Evolutionary conservation across 1,140 invertebrate species (phyloP).

Genomic region (Nautilus pompilius): DNA sequence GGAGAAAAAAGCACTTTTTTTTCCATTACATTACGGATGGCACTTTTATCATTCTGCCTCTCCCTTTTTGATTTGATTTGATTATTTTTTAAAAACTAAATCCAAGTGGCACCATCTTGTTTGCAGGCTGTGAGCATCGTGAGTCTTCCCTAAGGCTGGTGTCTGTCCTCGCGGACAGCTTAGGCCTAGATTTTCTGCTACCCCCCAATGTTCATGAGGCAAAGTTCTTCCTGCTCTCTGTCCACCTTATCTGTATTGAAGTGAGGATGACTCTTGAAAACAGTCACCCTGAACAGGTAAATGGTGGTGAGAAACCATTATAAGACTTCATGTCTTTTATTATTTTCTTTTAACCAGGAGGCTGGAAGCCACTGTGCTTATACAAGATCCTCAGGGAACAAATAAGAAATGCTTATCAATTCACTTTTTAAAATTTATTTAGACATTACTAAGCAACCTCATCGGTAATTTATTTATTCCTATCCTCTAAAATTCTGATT

Average conservation of each 20-base stretch:
- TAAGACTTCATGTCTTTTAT: neutral
- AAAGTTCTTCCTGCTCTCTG: conserved; percentile 77
- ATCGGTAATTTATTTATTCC: no score
- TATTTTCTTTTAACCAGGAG: neutral
- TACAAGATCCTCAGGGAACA: no score
- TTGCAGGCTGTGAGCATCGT: conserved; percentile 71
- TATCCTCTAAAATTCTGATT: no score
- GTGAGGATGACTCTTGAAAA: conserved; percentile 89
- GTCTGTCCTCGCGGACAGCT: conserved; percentile 72
- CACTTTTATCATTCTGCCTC: no score
- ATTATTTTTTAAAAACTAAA: no score
- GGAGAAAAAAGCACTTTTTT: no score
- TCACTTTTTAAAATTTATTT: neutral
- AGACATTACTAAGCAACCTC: no score
- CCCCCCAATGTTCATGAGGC: conserved; percentile 22
- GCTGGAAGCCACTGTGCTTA: neutral
- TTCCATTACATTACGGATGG: no score
- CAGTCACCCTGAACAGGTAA: conserved; percentile 70
- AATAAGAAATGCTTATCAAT: no score
- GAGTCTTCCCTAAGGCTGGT: conserved; percentile 82
- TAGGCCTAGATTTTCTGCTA: conserved; percentile 61
- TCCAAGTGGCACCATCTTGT: no score
- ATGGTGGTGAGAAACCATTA: no score
- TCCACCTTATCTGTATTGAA: conserved; percentile 86
- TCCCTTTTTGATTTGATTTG: no score